These are phyloP conservation scores for Lichenostomus cassidix DNA, from an alignment of 2,113 vertebrate genomes.

Conservation along the genomic window DNA sequence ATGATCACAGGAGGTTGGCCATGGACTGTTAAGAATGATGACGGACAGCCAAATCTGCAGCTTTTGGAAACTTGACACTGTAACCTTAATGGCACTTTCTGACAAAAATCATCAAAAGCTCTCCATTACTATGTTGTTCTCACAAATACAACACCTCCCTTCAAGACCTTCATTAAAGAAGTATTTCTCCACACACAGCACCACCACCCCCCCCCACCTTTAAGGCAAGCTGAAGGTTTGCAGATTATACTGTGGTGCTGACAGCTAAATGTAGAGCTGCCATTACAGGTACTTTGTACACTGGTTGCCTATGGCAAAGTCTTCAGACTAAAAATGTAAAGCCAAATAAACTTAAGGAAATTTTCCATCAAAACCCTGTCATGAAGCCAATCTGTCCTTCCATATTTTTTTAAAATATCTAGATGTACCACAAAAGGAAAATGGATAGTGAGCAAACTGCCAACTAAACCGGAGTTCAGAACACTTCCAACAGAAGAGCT, in stretches of 20 bases:
- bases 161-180: neutral
- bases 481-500: neutral
- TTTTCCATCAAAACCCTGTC: constrained; percentile 54
- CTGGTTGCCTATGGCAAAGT: neutral
- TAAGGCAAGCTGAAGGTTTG: neutral
- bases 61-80: neutral
- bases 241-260: neutral
- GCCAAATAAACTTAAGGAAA: constrained; percentile 40
- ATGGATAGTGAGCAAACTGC: constrained; percentile 5
- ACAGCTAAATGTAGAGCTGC: neutral
- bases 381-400: constrained; percentile 29
- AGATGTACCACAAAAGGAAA: constrained; percentile 30
- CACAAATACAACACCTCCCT: neutral
- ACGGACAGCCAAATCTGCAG: neutral
- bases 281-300: neutral
- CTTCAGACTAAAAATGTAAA: neutral
- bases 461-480: neutral
- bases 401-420: neutral
- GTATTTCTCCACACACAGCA: no score
- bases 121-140: neutral
- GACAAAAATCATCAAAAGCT: neutral
- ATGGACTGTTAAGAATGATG: neutral
- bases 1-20: neutral
- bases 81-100: neutral
- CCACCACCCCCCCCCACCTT: neutral